These are phyloP conservation scores for Cydia pomonella DNA, from an alignment of 1,140 invertebrate genomes.

Conservation along the genomic window DNA sequence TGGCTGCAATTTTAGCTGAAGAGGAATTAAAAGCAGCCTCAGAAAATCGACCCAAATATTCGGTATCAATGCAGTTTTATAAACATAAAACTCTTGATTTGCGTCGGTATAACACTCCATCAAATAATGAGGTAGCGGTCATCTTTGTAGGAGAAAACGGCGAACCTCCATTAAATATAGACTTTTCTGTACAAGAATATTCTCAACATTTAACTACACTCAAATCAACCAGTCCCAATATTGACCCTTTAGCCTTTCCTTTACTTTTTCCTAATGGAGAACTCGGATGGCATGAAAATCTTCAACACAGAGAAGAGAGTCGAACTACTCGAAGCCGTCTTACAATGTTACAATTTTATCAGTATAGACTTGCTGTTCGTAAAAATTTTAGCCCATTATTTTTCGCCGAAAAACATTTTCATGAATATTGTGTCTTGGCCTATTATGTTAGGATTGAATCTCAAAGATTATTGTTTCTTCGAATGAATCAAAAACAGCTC, in stretches of 20 bases:
- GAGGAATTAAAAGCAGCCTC: constrained; percentile 42
- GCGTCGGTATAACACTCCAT: constrained; percentile 46
- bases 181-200: constrained; percentile 40
- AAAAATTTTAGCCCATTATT: constrained; percentile 34
- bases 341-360: constrained; percentile 40
- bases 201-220: constrained; percentile 38
- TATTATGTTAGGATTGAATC: constrained; percentile 40
- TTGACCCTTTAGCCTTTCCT: constrained; percentile 18
- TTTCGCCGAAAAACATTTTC: constrained; percentile 38
- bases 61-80: constrained; percentile 43
- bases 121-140: constrained; percentile 42
- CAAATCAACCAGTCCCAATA: constrained; percentile 27
- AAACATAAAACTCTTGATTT: constrained; percentile 45
- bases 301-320: constrained; percentile 30
- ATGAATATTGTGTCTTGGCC: constrained; percentile 38
- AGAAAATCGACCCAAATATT: constrained; percentile 45
- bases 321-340: constrained; percentile 36
- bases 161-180: constrained; percentile 38
- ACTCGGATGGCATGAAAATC: constrained; percentile 32
- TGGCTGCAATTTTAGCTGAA: constrained; percentile 46
- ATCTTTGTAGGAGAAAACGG: constrained; percentile 40
- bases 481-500: constrained; percentile 37
- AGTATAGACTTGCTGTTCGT: constrained; percentile 37
- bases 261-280: constrained; percentile 15
- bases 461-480: constrained; percentile 35